Conservation (phyloP, 2,888 invertebrate genomes). For the Caenorhabditis auriculariae region DNA sequence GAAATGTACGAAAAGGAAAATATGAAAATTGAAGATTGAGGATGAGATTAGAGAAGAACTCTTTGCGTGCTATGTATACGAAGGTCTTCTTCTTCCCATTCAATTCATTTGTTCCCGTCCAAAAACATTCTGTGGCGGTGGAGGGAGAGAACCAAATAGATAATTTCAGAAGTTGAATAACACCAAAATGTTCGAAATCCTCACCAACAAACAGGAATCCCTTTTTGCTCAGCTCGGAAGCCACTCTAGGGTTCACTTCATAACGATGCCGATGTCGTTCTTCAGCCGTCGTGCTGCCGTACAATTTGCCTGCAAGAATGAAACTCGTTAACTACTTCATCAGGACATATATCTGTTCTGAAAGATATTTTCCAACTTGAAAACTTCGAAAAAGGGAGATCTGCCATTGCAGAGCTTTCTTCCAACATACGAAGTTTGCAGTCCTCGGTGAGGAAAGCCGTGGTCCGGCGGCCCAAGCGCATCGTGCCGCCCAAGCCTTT, state of each 20-base stretch:
- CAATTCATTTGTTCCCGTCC: not conserved
- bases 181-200: too few species aligned
- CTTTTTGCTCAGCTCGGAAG: slow-evolving; percentile 76
- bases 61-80: too few species aligned
- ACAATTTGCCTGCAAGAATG: slow-evolving; percentile 41
- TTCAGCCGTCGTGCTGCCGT: slow-evolving; percentile 71
- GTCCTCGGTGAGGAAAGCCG: slow-evolving; percentile 73
- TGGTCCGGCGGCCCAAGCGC: slow-evolving; percentile 90
- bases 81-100: not conserved
- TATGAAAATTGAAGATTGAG: too few species aligned
- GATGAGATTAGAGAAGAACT: too few species aligned
- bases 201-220: slow-evolving; percentile 81
- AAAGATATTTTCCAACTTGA: not conserved
- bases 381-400: too few species aligned
- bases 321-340: not conserved
- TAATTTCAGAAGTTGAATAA: too few species aligned
- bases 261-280: slow-evolving; percentile 96
- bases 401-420: too few species aligned
- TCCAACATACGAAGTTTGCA: slow-evolving; percentile 65
- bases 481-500: slow-evolving; percentile 87
- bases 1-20: too few species aligned
- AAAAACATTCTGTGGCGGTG: too few species aligned
- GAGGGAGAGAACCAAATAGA: too few species aligned
- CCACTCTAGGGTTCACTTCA: slow-evolving; percentile 85
- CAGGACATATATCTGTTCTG: not conserved